Base-by-base conservation (phyloP, 2,888 invertebrate species). In the Zygothrica quintamaculata region DNA sequence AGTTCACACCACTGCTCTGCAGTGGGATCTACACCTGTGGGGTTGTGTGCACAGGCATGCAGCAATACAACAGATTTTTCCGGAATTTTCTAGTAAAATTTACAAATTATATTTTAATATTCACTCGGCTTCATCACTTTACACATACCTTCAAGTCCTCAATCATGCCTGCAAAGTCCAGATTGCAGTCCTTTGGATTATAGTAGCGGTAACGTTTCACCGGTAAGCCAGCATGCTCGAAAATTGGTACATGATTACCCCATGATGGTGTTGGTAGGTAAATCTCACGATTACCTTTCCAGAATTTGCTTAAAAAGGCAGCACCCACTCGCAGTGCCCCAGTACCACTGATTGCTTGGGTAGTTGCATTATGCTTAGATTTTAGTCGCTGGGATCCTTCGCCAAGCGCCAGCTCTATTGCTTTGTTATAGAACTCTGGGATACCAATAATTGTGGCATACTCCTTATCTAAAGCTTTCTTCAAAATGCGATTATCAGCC, bases 41-140 rank as follows among this genome's bases (percentile, higher is more conserved):
- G 99, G 92, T 99, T 99, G 92, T 99, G 99, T 5, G 99, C 99
- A 92, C 99, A 99, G 0, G 99, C 99, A 90, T 99, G 99, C 33
- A 99, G 92, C 58, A 99, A 92, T 78, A 99, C 95, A 7, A 98
- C 94, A 0, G 98, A 96, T 47, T 94, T 95, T 88, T 96, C 95
- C 0, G 99, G 99, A 40, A 98, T 97, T 93, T 96, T 96, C 97
- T 98, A 91, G 6, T 93, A 92, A 57, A 65, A 43, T 44, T 7
- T 7, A 1, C 12, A 13, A 31, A 25, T 7, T 12, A 18, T 2
- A 3, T 15, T 29, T 1, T 5, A n/a, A n/a, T n/a, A 5, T 22
- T 22, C 1, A 7, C 7, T 12, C 0, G 9, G 4, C 0, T 29
- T 1, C 1, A 3, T 7, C 3, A 1, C 6, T 15, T 8, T 4